Evolutionary conservation across 2,113 vertebrate genomes (phyloP), one percentile per base, ranked within the genome.

Genomic region (Amphiprion ocellaris): DNA sequence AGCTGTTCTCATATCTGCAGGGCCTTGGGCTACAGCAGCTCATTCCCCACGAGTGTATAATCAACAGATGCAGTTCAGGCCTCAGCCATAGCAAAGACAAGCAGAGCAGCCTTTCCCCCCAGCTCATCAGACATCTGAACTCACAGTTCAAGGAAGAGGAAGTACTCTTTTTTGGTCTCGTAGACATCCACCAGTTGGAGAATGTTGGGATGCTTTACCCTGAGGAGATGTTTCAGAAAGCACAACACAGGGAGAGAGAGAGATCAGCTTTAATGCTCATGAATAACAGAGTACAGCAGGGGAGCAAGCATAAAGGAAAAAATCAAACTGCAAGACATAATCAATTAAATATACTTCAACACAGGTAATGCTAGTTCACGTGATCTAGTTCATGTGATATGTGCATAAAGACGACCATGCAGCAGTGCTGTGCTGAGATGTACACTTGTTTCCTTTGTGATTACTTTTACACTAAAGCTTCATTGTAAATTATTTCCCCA

Each of bases 61-160:
- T 90, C 78, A 89, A 84, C 81, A 82, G 54, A 74, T 59, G 21
- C 28, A 59, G 79, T 74, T 67, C 30, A 50, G 41, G 55, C 70
- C 28, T 0, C 0, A 70, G 72, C 21, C 24, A 66, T 1, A 0
- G 41, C n/a, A 70, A 59, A 84, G 68, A 79, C 52, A 54, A 68
- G 68, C 73, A 64, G 24, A 41, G 10, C 56, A 59, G 28, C 4
- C 19, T 30, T 79, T 58, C 46, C 41, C 74, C 66, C 41, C 2
- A 15, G 58, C 63, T 72, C 44, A 44, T 78, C 61, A 84, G 26
- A 85, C 63, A 49, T 67, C 54, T 54, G 47, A 69, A 97, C 98
- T 97, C 95, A 99, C 98, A 99, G 97, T 89, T 99, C 98, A 92
- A 99, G 93, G 92, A 99, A 99, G 84, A 99, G 97, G 93, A 97